Base-by-base conservation (phyloP, 2,888 invertebrate species). In the Metalampra italica region DNA sequence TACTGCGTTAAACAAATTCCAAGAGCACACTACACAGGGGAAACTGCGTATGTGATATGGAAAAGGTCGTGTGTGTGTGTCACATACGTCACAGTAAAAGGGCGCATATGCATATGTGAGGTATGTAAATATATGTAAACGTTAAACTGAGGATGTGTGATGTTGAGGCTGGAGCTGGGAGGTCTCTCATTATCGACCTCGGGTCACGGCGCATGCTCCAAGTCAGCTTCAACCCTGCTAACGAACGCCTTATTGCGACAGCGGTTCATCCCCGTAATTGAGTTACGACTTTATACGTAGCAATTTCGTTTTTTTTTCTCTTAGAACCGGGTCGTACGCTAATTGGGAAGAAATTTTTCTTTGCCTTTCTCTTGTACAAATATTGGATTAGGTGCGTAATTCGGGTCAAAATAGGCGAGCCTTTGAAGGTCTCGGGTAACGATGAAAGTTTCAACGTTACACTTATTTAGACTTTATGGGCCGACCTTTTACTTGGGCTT, bases 101-200 rank as follows among this genome's bases (percentile, higher is more conserved):
- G 78, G 71, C 78, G 77, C 78, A 85, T 88, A 86, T 88, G 86
- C 86, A 87, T 86, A 86, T 87, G 86, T 85, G 79, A 72, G 74
- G 82, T 88, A 89, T 89, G 87, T 88, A 88, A 87, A 88, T 86
- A 87, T 85, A 88, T 80, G 84, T 80, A 75, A 78, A 79, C 76
- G 86, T 81, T 86, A 86, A 85, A 82, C 81, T 83, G 80, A 86
- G 87, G 83, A 86, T 89, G 89, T 89, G 89, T 87, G 87, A 86
- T 84, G 87, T 77, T 80, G 77, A 71, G 77, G 75, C 75, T 82
- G 66, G 82, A 84, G 85, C 71, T 34, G 85, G 83, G 88, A 85
- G 83, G 84, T 79, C 80, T 71, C 86, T 90, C 90, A 90, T 90
- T 90, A 90, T 90, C 90, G 90, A 90, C 90, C 90, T 87, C 75